phyloP scores from a whole-genome alignment of 1,140 invertebrate species.

The Cydia amplana region DNA sequence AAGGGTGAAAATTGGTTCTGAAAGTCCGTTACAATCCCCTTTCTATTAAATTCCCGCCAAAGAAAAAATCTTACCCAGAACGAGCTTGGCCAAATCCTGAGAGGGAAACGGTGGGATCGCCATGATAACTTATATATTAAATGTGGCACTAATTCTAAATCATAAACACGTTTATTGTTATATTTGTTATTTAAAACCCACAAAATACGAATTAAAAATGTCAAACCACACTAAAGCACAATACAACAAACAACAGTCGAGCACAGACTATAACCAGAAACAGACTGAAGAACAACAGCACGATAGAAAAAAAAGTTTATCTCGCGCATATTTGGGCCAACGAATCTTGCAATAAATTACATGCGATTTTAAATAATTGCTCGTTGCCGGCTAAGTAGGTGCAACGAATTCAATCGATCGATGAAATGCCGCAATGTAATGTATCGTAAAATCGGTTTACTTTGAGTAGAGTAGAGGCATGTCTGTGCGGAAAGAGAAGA shows the following conservation, averaged over 20 bases:
- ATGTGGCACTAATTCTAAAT: constrained; percentile 8
- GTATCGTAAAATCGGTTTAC: too few relatives aligned
- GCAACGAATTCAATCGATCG: too few relatives aligned
- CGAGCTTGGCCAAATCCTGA: constrained; percentile 71
- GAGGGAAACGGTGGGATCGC: constrained; percentile 68
- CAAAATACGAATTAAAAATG: constrained; percentile 25
- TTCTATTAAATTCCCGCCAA: constrained; percentile 61
- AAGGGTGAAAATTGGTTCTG: constrained; percentile 28
- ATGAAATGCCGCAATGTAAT: too few relatives aligned
- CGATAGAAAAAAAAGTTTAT: not conserved
- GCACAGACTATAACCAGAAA: not conserved
- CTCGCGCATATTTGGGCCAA: too few relatives aligned
- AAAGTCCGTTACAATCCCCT: constrained; percentile 36
- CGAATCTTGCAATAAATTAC: too few relatives aligned
- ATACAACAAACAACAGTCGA: constrained; percentile 28
- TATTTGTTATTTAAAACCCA: not conserved
- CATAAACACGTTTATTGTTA: constrained; percentile 20
- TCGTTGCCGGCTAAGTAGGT: too few relatives aligned
- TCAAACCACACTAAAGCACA: constrained; percentile 19
- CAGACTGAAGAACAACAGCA: not conserved
- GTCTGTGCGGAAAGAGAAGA: too few relatives aligned
- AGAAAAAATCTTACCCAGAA: constrained; percentile 61
- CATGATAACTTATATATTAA: constrained; percentile 45
- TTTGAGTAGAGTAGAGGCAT: too few relatives aligned
- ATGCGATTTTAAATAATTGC: too few relatives aligned